Evolutionary conservation across 2,113 vertebrate genomes (phyloP).

Genomic region (Ophiodon elongatus): DNA sequence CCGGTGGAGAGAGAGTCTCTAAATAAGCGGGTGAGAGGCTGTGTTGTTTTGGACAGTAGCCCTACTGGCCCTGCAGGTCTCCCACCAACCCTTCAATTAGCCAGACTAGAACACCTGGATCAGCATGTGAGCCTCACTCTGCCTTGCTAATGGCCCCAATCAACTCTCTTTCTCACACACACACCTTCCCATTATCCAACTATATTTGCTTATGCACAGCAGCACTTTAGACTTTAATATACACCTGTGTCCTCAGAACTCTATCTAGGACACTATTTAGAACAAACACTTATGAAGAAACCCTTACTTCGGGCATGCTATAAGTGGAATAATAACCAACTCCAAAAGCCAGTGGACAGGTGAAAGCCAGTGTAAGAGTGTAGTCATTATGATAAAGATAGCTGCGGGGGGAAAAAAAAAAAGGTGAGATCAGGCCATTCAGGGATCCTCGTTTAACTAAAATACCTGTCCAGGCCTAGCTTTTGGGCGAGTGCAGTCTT

Average conservation of each 20-base stretch:
- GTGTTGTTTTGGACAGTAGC: constrained; percentile 48
- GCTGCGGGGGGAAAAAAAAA: not conserved
- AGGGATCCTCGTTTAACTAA: constrained; percentile 1
- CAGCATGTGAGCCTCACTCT: constrained; percentile 75
- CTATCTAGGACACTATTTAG: constrained; percentile 48
- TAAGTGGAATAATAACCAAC: constrained; percentile 48
- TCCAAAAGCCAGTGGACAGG: constrained; percentile 28
- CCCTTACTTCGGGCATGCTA: constrained; percentile 45
- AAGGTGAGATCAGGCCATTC: constrained; percentile 34
- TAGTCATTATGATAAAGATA: constrained; percentile 45
- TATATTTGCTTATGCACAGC: constrained; percentile 44
- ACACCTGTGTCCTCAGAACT: constrained; percentile 59
- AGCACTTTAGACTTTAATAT: constrained; percentile 65
- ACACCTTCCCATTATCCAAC: constrained; percentile 45
- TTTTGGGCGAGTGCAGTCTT: constrained; percentile 10
- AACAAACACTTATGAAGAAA: constrained; percentile 51
- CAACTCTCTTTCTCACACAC: constrained; percentile 61
- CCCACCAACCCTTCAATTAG: constrained; percentile 75
- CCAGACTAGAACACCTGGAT: constrained; percentile 80
- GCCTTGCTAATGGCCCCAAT: constrained; percentile 73
- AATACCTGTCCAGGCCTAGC: constrained; percentile 5
- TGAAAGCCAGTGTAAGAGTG: constrained; percentile 47
- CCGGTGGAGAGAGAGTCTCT: constrained; percentile 23
- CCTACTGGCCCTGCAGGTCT: constrained; percentile 58
- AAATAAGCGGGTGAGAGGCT: constrained; percentile 29